Conservation (phyloP, 2,888 invertebrate genomes). For the Bombyx huttoni region DNA sequence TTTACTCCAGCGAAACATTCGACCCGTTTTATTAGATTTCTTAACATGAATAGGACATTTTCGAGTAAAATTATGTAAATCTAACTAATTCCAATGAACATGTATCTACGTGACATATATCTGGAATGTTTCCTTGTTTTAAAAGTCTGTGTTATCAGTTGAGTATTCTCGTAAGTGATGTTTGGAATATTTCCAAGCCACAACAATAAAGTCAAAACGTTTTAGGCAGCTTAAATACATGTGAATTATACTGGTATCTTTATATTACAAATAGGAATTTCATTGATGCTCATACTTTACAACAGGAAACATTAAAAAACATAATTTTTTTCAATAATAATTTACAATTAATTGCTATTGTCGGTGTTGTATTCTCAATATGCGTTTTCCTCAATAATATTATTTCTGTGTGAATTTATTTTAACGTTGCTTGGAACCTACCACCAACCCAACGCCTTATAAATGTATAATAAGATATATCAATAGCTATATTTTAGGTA, state of each 20-base stretch:
- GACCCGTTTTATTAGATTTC: conserved; percentile 14
- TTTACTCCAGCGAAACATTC: too few relatives aligned
- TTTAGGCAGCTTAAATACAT: not conserved
- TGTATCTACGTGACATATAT: conserved; percentile 10
- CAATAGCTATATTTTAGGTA: not conserved
- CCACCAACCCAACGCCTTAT: not conserved
- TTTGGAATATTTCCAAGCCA: conserved; percentile 25
- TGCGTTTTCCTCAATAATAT: too few relatives aligned
- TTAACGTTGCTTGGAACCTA: not conserved
- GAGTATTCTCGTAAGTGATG: conserved; percentile 8
- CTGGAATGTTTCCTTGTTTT: conserved; percentile 11
- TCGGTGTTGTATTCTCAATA: too few relatives aligned
- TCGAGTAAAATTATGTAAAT: conserved; percentile 13
- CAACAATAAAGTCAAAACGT: conserved; percentile 13
- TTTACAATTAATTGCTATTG: too few relatives aligned
- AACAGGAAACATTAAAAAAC: too few relatives aligned
- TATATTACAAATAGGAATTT: too few relatives aligned
- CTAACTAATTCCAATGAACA: conserved; percentile 9
- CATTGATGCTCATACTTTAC: too few relatives aligned
- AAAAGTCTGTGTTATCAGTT: conserved; percentile 9
- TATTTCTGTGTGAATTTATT: too few relatives aligned
- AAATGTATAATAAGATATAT: not conserved
- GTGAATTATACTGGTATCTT: too few relatives aligned
- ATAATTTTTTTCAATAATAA: too few relatives aligned
- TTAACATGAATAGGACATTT: conserved; percentile 7